Evolutionary conservation across 1,140 invertebrate species (phyloP).

Genomic region (Orchesella cincta): DNA sequence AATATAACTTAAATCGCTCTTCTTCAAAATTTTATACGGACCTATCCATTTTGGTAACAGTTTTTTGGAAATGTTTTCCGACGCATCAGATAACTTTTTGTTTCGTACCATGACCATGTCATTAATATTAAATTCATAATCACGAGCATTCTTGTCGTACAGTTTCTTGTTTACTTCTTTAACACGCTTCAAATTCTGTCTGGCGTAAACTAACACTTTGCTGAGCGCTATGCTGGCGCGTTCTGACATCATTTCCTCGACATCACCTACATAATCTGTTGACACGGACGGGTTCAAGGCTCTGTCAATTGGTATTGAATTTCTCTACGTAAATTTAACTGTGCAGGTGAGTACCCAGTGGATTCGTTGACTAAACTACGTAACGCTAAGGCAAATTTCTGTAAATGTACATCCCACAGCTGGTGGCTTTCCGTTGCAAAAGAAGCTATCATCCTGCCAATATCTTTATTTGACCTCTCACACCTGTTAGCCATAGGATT

Average conservation of each 20-base stretch:
- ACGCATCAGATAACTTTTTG: conserved; percentile 1
- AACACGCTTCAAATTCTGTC: conserved; percentile 22
- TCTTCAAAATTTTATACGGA: conserved; percentile 6
- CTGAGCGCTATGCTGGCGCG: conserved; percentile 15
- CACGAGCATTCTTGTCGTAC: conserved; percentile 22
- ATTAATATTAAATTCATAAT: neutral
- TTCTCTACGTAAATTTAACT: conserved; percentile 56
- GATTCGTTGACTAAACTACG: conserved; percentile 55
- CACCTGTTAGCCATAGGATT: conserved; percentile 56
- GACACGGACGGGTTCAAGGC: neutral
- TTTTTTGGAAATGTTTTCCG: neutral
- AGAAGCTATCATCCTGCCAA: conserved; percentile 56
- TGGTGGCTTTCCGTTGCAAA: conserved; percentile 54
- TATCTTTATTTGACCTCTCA: conserved; percentile 55
- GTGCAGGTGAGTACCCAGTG: conserved; percentile 55
- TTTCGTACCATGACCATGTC: conserved; percentile 6
- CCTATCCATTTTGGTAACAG: conserved; percentile 6
- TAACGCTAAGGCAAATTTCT: conserved; percentile 56
- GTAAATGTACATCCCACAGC: conserved; percentile 54
- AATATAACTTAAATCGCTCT: neutral
- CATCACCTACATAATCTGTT: neutral
- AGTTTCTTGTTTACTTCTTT: conserved; percentile 22
- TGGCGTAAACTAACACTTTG: conserved; percentile 17
- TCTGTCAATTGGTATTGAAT: conserved; percentile 45
- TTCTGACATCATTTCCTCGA: neutral